Evolutionary conservation across 2,113 vertebrate species (phyloP).

Genomic region (Hylia prasina): DNA sequence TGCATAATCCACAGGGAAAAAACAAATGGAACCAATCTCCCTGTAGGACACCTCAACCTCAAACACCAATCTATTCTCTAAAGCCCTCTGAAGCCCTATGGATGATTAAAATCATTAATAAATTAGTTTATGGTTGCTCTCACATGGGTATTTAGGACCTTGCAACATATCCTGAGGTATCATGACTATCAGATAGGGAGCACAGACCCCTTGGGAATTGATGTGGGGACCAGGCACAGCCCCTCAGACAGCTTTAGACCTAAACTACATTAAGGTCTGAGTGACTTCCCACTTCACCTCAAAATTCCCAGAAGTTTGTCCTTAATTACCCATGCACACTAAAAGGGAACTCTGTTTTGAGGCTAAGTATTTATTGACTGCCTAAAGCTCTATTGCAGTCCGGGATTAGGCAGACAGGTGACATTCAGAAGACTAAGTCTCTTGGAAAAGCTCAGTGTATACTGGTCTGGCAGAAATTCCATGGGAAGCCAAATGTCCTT

Average conservation of each 20-base stretch:
- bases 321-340: not conserved
- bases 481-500: not conserved
- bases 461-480: slow-evolving; percentile 15
- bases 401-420: slow-evolving; percentile 43
- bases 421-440: not conserved
- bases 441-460: not conserved
- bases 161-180: not conserved
- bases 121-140: not conserved
- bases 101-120: not conserved
- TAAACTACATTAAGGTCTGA: not conserved
- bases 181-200: not conserved
- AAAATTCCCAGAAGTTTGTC: not conserved
- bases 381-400: not conserved
- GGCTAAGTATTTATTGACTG: not conserved
- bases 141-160: not conserved
- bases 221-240: not conserved
- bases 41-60: not conserved
- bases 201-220: not conserved
- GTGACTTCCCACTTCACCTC: not conserved
- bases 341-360: slow-evolving; percentile 13
- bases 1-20: not conserved
- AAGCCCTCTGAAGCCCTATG: not conserved
- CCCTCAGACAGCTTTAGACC: not conserved
- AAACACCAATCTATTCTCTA: not conserved
- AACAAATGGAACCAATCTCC: not conserved